Evolutionary conservation across 2,113 vertebrate species (phyloP).

Genomic region (Gymnorhina tibicen): DNA sequence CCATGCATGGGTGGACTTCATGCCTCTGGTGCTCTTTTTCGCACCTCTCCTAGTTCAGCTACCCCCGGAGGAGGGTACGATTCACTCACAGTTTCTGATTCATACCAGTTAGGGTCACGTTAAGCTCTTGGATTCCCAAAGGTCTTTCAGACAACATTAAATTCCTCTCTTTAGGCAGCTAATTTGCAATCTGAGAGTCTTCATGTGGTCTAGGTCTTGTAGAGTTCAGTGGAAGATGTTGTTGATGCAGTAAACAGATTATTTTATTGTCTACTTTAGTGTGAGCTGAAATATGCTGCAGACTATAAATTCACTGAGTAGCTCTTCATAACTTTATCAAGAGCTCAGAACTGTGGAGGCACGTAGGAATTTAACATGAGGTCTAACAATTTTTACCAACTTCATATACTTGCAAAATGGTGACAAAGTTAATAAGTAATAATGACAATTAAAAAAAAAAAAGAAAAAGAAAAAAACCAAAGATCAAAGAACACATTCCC

Average conservation of each 20-base stretch:
- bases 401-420: not conserved
- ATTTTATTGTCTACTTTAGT: not conserved
- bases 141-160: not conserved
- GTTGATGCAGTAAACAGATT: not conserved
- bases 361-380: not conserved
- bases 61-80: not conserved
- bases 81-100: not conserved
- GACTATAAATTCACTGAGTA: not conserved
- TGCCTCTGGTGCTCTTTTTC: not conserved
- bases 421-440: not conserved
- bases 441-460: not conserved
- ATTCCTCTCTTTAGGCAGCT: not conserved
- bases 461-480: not conserved
- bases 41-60: not conserved
- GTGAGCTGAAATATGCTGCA: not conserved
- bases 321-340: not conserved
- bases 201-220: not conserved
- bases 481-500: not conserved
- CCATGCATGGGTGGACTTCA: not conserved
- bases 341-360: not conserved
- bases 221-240: not conserved
- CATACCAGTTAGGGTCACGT: rapidly evolving
- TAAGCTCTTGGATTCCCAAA: not conserved
- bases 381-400: not conserved
- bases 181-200: not conserved